Evolutionary conservation across 2,888 invertebrate genomes (phyloP), one percentile per base, ranked within the genome.

Genomic region (Disparrhopalites patrizii): DNA sequence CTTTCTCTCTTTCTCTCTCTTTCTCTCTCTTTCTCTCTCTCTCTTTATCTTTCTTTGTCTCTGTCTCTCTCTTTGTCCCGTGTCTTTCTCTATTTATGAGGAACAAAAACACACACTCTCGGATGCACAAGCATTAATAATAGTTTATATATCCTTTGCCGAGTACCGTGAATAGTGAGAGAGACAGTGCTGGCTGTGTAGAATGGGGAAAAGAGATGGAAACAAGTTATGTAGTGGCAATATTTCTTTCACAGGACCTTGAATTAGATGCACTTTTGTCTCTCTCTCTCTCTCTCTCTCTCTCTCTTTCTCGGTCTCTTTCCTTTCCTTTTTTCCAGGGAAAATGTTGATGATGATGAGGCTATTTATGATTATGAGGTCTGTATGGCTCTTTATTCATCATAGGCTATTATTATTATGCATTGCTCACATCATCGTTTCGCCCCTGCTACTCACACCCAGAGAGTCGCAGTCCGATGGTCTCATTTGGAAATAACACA

Each of bases 241-340:
- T 55, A 20, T 55, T 28, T 55, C 5, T 43, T 20, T 36, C 8
- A 10, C 28, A 52, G 30, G 52, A 18, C 54, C 31, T 31, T 61
- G 61, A 61, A 61, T 61, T 47, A 33, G 47, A 61, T 61, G 51
- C 61, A 61, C 33, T 61, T 47, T 47, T 60, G 33, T 30, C 58
- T 33, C 50, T 43, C 15, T 33, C 23, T 25, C 23, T 47, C 40
- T 23, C 15, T 55, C 57, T 33, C 2, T 18, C 27, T 47, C 47
- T 60, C 50, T 13, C 60, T 13, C 27, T 36, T n/a, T 25, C 33
- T 2, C 13, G 5, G 8, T 43, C 20, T 50, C 60, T 28, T 50
- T 27, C 43, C 55, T 27, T 33, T 30, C 2, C 28, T 27, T 23
- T 23, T 2, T 10, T 57, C 40, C 13, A 25, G 28, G 30, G 15